Evolutionary conservation across 92 coral and sea anemone genomes (phyloP), one percentile per base, ranked within the genome.

Genomic region (Paragorgia papillata): DNA sequence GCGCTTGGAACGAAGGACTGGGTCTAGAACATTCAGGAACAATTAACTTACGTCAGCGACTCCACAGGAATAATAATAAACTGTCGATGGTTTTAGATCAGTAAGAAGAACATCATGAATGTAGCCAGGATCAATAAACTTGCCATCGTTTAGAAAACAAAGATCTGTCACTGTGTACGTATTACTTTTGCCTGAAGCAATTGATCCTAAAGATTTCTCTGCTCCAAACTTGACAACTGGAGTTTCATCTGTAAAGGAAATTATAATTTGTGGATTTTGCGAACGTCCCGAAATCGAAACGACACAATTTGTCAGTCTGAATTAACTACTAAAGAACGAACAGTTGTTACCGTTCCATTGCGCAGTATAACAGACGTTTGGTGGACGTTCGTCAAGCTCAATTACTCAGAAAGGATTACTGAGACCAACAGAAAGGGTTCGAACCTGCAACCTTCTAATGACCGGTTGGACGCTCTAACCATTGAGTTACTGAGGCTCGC

Each of bases 211-310:
- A 10, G 69, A 74, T 40, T 57, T 62, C 33, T 60, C 81, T 12
- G 57, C 48, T 22, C 96, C 92, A 86, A 85, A 90, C 35, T 30
- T 40, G n/a, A 92, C 97, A 33, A 92, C 64, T 6, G 91, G 81
- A 21, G 83, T 85, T 33, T 77, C 86, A 62, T 79, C 97, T 92
- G 69, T n/a, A 70, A 82, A 3, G 9, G 14, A 56, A 22, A 39
- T 32, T 21, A 15, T 8, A 68, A 21, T 22, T 9, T 20, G 39
- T 41, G 18, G 29, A 25, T 28, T n/a, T 1, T 1, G 21, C 30
- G 26, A 66, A 64, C 50, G 15, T 14, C 2, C 8, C n/a, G 69
- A 31, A 3, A 62, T 14, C 21, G 20, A 17, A 1, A n/a, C n/a
- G n/a, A n/a, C n/a, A n/a, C n/a, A n/a, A n/a, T n/a, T n/a, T n/a